A percentile compares a stretch with the other conserved stretches of the same genome.
Evolutionary conservation across 2,888 invertebrate species (phyloP).

Genomic region (Zele albiditarsus): DNA sequence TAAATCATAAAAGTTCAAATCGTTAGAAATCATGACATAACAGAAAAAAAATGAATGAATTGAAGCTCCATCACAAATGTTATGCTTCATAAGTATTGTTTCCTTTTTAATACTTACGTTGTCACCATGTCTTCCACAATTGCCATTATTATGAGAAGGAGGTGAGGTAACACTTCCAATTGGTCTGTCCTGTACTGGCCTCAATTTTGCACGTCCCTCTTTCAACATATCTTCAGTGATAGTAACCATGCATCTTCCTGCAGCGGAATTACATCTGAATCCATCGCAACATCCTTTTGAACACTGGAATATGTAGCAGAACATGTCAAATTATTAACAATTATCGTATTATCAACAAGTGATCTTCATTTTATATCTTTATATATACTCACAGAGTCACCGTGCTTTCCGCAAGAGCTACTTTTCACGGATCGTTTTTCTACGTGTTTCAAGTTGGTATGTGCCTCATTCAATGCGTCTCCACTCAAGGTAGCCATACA

Average conservation of each 20-base stretch:
- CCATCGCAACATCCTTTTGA: background rate
- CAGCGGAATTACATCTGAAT: background rate
- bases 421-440: background rate
- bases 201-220: background rate
- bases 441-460: slow-evolving; percentile 54
- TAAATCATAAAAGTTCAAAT: too few species aligned
- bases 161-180: too few species aligned
- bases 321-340: too few species aligned
- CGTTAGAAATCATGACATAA: too few species aligned
- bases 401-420: background rate
- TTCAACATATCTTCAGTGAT: slow-evolving; percentile 1
- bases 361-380: background rate
- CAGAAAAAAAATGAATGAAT: too few species aligned
- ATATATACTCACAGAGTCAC: background rate
- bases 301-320: background rate
- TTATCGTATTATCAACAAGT: too few species aligned
- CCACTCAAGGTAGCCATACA: slow-evolving; percentile 68
- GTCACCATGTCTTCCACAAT: background rate
- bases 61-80: background rate
- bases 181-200: background rate
- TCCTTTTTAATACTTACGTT: background rate
- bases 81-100: background rate
- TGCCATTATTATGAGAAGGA: too few species aligned
- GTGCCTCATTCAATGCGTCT: slow-evolving; percentile 59
- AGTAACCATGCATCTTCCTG: background rate